Evolutionary conservation across 2,797 vertebrate species (phyloP), one percentile per base, ranked within the genome.

Genomic region (Chloroceryle amazona): DNA sequence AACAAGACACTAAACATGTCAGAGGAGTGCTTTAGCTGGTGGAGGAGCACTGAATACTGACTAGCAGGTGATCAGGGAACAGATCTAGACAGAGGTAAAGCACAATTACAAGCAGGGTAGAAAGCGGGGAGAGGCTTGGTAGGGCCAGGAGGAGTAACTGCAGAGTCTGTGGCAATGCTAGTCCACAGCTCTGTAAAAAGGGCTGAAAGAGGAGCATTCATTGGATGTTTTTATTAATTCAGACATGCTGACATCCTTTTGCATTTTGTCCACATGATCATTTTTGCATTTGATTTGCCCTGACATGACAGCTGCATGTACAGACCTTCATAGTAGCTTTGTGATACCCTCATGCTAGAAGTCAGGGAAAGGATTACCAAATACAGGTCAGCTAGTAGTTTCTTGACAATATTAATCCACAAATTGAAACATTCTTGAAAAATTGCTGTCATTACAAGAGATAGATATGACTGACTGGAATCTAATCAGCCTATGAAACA

Each of bases 381-480:
- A 74, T n/a, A 78, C 58, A 91, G 62, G 66, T 90, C 55, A 70
- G 13, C 62, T 39, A 31, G 74, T 51, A 65, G 23, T n/a, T 83
- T 81, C 72, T 79, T 94, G 65, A 22, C 80, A 72, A 42, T 93
- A 65, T 79, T 81, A 90, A 86, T 72, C 62, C 58, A 62, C 29
- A 31, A 79, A 90, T 17, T 42, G 54, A 94, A 96, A 72, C 47
- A 21, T 81, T 88, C 73, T 47, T 86, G 73, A 86, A 90, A 93
- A 93, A 81, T 89, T 90, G 68, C 29, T 29, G 82, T 90, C 42
- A 58, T 92, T 90, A 9, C 37, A 62, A 68, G 52, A 79, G 26
- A 60, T 19, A 87, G 29, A 26, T 72, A 61, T 51, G 62, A 81
- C 37, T 74, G 10, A 62, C 90, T 88, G 35, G 33, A 90, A 66